A percentile compares a stretch with the other conserved stretches of the same genome.
phyloP scores from a whole-genome alignment of 2,888 invertebrate genomes.

The Drosophila falleni region DNA sequence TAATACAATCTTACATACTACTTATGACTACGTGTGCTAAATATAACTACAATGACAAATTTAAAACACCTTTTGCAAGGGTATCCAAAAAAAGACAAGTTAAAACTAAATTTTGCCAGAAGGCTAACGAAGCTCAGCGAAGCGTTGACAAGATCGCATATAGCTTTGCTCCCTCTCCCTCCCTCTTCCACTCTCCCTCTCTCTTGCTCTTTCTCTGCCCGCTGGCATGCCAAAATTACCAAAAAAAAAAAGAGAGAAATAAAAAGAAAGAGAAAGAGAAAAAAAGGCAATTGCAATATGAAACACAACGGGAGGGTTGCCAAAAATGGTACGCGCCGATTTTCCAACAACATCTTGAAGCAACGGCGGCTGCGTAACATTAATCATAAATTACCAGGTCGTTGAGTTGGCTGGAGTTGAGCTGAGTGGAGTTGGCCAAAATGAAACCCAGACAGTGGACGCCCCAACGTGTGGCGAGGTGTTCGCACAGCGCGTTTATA shows the following conservation, averaged over 20 bases:
- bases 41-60: too few species aligned
- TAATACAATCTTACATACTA: too few species aligned
- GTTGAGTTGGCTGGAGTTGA: slow-evolving; percentile 73
- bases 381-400: slow-evolving; percentile 84
- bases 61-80: not conserved
- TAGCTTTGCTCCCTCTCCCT: slow-evolving; percentile 30
- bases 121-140: slow-evolving; percentile 64
- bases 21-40: too few species aligned
- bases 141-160: slow-evolving; percentile 73
- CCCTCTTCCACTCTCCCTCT: slow-evolving; percentile 8
- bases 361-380: slow-evolving; percentile 68
- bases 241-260: slow-evolving; percentile 1
- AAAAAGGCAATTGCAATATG: slow-evolving; percentile 62
- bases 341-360: slow-evolving; percentile 63
- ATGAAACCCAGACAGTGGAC: slow-evolving; percentile 43
- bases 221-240: slow-evolving; percentile 22
- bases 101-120: slow-evolving; percentile 39
- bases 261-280: not conserved
- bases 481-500: slow-evolving; percentile 81
- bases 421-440: slow-evolving; percentile 61
- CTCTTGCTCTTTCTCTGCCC: not conserved
- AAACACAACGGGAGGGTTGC: slow-evolving; percentile 80
- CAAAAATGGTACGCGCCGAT: slow-evolving; percentile 75
- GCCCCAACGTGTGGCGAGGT: slow-evolving; percentile 81
- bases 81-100: slow-evolving; percentile 7